phyloP scores from a whole-genome alignment of 2,797 vertebrate genomes.

The Kryptolebias ocellatus region DNA sequence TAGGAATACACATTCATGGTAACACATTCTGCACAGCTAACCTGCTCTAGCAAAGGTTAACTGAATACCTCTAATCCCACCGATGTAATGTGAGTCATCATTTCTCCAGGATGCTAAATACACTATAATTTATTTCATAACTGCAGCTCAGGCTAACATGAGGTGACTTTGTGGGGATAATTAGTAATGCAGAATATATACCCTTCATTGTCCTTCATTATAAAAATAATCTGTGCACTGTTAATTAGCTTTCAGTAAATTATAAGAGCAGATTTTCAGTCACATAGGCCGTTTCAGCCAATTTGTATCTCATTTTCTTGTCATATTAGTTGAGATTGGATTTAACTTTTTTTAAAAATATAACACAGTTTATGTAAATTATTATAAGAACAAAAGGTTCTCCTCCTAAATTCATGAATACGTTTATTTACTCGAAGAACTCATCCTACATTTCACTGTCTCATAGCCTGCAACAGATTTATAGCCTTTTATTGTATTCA shows the following conservation, averaged over 20 bases:
- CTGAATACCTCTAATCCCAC: not conserved
- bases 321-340: not conserved
- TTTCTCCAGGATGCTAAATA: conserved; percentile 8
- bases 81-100: not conserved
- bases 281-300: not conserved
- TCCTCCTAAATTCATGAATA: not conserved
- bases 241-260: conserved; percentile 30
- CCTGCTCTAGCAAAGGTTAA: conserved; percentile 11
- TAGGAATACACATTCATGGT: not conserved
- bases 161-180: conserved; percentile 33
- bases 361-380: not conserved
- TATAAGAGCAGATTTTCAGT: not conserved
- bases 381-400: not conserved
- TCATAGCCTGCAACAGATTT: not conserved
- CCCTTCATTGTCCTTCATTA: conserved; percentile 22
- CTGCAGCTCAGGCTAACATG: conserved; percentile 9
- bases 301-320: not conserved
- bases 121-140: conserved; percentile 6
- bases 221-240: conserved; percentile 24
- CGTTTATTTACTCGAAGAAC: not conserved
- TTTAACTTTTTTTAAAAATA: not conserved
- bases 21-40: not conserved
- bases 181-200: conserved; percentile 21
- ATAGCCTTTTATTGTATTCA: too few relatives aligned
- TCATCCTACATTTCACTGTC: too few relatives aligned